phyloP scores from a whole-genome alignment of 2,888 invertebrate genomes.

The Gerris lacustris region DNA sequence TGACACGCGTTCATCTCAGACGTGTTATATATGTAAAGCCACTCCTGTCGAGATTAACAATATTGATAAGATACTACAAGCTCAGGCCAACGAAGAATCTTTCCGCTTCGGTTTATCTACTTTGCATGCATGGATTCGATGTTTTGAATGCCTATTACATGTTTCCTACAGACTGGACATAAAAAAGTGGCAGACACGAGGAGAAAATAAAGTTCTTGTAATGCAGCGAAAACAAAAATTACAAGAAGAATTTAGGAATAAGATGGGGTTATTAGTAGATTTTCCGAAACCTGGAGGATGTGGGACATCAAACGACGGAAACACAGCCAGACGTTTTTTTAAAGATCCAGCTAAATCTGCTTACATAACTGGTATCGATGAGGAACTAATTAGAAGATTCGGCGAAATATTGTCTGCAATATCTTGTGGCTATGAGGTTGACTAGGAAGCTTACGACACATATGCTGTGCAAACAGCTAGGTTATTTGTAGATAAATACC shows the following conservation, averaged over 20 bases:
- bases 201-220: neutral
- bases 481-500: no score
- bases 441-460: no score
- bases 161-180: conserved; percentile 11
- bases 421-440: no score
- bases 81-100: neutral
- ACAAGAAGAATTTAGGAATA: conserved; percentile 13
- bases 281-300: conserved; percentile 6
- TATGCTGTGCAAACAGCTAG: no score
- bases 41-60: conserved; percentile 15
- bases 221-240: neutral
- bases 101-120: neutral
- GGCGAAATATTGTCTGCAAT: no score
- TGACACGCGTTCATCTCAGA: conserved; percentile 17
- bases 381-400: neutral
- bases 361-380: conserved; percentile 12
- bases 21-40: conserved; percentile 15
- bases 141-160: neutral
- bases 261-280: conserved; percentile 12
- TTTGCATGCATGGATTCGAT: neutral
- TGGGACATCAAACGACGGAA: conserved; percentile 20
- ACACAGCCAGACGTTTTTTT: conserved; percentile 18
- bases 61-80: no score
- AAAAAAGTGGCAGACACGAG: conserved; percentile 12
- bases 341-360: conserved; percentile 8